These are phyloP conservation scores for Montipora sp. DNA, from an alignment of 64 coral and sea anemone genomes.

Conservation along the genomic window DNA sequence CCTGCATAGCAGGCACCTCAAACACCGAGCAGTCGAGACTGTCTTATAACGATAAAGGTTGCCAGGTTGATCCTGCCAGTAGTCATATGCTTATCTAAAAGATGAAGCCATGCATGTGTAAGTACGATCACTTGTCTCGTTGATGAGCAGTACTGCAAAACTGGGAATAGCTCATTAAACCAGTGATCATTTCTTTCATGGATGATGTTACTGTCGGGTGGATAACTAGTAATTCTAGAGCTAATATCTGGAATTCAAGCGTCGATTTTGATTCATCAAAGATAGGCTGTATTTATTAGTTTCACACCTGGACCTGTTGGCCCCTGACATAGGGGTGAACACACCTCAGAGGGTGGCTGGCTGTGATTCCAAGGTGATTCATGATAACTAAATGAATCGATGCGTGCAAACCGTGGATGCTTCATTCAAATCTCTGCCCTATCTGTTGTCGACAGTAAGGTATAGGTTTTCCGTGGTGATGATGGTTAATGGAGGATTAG, in stretches of 20 bases:
- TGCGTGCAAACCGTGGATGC: conserved; percentile 45
- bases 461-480: conserved; percentile 52
- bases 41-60: neutral
- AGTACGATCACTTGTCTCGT: conserved; percentile 56
- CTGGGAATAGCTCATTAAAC: conserved; percentile 76
- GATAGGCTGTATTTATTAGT: conserved; percentile 31
- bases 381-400: conserved; percentile 59
- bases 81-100: conserved; percentile 89
- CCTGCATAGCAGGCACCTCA: too few species aligned
- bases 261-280: neutral
- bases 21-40: neutral
- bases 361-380: conserved; percentile 36
- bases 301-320: conserved; percentile 50
- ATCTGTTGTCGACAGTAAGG: conserved; percentile 48
- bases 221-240: conserved; percentile 80
- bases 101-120: conserved; percentile 87
- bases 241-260: conserved; percentile 64
- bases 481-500: conserved; percentile 67
- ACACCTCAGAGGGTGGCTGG: too few species aligned
- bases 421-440: conserved; percentile 62
- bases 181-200: conserved; percentile 71
- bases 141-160: conserved; percentile 50
- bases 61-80: conserved; percentile 85
- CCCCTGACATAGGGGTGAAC: neutral
- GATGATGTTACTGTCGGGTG: conserved; percentile 31